Conservation (phyloP, 1,140 invertebrate genomes). For the Apis dorsata region DNA sequence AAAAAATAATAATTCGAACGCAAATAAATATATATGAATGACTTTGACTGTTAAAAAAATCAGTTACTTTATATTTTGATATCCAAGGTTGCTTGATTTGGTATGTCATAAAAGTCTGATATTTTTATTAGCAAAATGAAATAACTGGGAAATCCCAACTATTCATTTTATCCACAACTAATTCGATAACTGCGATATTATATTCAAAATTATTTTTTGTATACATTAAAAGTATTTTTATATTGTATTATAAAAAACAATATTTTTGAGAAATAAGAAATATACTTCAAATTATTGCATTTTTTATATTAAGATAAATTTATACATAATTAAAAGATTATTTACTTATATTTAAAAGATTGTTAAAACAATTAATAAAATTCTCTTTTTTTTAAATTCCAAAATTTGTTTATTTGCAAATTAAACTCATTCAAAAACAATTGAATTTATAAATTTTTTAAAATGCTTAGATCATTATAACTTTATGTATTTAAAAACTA, state of each 20-base stretch:
- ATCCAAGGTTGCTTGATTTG: slow-evolving; percentile 28
- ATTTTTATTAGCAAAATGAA: slow-evolving; percentile 44
- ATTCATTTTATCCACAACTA: neutral
- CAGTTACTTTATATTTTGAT: no score
- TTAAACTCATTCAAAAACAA: no score
- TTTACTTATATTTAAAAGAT: neutral
- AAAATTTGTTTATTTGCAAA: no score
- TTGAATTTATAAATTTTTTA: no score
- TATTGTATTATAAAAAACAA: neutral
- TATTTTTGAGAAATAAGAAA: neutral
- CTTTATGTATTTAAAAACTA: no score
- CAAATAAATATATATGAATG: neutral
- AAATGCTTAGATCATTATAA: no score
- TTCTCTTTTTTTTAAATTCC: no score
- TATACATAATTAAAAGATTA: neutral
- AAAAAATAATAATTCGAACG: neutral
- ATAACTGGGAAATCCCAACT: slow-evolving; percentile 41
- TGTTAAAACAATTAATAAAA: slow-evolving; percentile 14
- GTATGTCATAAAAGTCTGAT: slow-evolving; percentile 19
- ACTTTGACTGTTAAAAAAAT: neutral
- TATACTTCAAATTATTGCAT: neutral
- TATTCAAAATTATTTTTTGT: neutral
- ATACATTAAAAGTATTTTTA: neutral
- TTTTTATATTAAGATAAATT: neutral
- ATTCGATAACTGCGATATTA: slow-evolving; percentile 32